A percentile compares a stretch with the other conserved stretches of the same genome.
Conservation (phyloP, 2,888 invertebrate species). For the Pharmacophagus antenor region DNA sequence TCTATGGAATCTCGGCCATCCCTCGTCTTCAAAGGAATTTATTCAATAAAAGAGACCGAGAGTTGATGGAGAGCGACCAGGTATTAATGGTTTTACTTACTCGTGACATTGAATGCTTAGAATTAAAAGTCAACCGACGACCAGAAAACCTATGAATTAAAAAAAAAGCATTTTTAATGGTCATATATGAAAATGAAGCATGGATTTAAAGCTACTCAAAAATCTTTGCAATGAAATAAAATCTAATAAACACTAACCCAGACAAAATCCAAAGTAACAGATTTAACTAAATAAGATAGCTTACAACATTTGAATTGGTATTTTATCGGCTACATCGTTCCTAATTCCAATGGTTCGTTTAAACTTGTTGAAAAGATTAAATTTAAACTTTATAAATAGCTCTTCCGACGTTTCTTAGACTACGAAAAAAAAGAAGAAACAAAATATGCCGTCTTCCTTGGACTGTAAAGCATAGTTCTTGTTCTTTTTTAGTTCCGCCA, state of each 20-base stretch:
- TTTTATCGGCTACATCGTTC: constrained; percentile 1
- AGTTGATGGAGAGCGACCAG: constrained; percentile 43
- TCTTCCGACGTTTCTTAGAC: not conserved
- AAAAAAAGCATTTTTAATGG: not conserved
- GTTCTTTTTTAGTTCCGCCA: not conserved
- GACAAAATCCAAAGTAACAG: not conserved
- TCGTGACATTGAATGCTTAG: constrained; percentile 28
- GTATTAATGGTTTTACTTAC: constrained; percentile 40
- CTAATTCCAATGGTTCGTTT: not conserved
- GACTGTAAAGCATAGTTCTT: not conserved
- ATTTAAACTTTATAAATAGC: constrained; percentile 2
- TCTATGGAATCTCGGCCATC: constrained; percentile 52
- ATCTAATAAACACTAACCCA: not conserved
- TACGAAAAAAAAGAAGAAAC: not conserved
- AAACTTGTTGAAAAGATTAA: not conserved
- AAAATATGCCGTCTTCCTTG: not conserved
- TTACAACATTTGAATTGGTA: constrained; percentile 1
- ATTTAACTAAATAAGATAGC: constrained; percentile 1
- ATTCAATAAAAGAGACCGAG: constrained; percentile 55
- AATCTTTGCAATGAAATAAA: not conserved
- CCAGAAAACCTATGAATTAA: not conserved
- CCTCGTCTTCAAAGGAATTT: constrained; percentile 50
- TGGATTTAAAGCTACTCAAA: not conserved
- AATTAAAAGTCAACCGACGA: constrained; percentile 5
- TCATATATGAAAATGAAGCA: not conserved